Evolutionary conservation across 2,113 vertebrate species (phyloP).

Genomic region (Osmerus mordax): DNA sequence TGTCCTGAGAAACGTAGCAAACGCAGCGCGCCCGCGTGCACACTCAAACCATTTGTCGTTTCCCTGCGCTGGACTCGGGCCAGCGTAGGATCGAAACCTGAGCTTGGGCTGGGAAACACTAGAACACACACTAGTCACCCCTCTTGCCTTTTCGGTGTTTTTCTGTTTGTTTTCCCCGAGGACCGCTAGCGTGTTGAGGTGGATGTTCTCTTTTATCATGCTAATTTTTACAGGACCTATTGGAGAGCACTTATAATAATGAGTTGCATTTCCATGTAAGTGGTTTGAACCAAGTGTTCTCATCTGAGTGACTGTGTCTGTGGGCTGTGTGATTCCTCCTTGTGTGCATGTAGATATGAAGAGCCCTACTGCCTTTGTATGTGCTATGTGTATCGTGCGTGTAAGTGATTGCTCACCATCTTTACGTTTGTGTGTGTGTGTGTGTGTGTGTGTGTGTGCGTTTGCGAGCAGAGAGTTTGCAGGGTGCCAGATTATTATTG

Average conservation of each 20-base stretch:
- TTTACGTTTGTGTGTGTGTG: not conserved
- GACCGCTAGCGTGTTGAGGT: not conserved
- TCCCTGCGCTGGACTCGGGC: no score
- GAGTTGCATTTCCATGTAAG: not conserved
- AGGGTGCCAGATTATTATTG: not conserved
- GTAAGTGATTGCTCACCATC: no score
- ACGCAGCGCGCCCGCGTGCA: not conserved
- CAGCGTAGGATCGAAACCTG: no score
- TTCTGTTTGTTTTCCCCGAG: not conserved
- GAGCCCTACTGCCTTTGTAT: no score
- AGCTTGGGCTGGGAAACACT: no score
- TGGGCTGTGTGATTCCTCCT: not conserved
- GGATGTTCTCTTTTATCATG: not conserved
- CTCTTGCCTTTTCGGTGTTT: no score
- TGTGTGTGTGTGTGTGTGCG: no score
- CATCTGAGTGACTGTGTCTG: not conserved
- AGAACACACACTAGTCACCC: no score
- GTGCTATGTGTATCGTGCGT: no score
- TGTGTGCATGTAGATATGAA: no score
- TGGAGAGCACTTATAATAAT: slow-evolving; percentile 1
- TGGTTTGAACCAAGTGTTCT: not conserved
- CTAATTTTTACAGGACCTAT: not conserved
- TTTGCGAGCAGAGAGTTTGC: not conserved
- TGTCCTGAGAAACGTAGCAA: not conserved
- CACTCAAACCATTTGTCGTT: not conserved